A percentile compares a stretch with the other conserved stretches of the same genome.
These are phyloP conservation scores for Squalus acanthias DNA, from an alignment of 2,797 vertebrate species.

Conservation along the genomic window DNA sequence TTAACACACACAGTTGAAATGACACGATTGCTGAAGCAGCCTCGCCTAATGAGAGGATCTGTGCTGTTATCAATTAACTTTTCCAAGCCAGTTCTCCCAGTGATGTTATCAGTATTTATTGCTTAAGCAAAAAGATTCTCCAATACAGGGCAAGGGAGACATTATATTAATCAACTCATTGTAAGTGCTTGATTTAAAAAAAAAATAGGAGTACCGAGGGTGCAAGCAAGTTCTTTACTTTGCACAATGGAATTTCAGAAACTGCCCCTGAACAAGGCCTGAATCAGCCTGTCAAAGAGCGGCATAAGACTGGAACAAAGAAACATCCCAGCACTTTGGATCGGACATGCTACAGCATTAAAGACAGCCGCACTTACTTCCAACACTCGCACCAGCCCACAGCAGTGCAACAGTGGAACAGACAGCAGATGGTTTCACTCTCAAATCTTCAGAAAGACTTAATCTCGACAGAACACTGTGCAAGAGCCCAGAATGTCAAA, in stretches of 20 bases:
- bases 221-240: background rate
- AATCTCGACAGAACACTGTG: constrained; percentile 54
- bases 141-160: too few relatives aligned
- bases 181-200: background rate
- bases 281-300: background rate
- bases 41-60: background rate
- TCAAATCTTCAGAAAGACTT: constrained; percentile 56
- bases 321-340: background rate
- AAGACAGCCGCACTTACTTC: background rate
- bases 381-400: background rate
- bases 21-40: background rate
- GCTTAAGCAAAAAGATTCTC: background rate
- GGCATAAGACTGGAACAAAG: background rate
- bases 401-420: background rate
- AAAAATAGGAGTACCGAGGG: too few relatives aligned
- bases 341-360: background rate
- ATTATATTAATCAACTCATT: constrained; percentile 1
- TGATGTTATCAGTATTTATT: background rate
- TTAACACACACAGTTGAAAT: constrained; percentile 6
- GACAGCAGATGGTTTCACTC: constrained; percentile 41
- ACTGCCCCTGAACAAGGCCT: background rate
- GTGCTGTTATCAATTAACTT: background rate
- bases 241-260: background rate
- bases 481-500: constrained; percentile 68
- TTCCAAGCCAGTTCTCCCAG: background rate